Evolutionary conservation across 2,797 vertebrate genomes (phyloP), one percentile per base, ranked within the genome.

Genomic region (Danio albolineatus): DNA sequence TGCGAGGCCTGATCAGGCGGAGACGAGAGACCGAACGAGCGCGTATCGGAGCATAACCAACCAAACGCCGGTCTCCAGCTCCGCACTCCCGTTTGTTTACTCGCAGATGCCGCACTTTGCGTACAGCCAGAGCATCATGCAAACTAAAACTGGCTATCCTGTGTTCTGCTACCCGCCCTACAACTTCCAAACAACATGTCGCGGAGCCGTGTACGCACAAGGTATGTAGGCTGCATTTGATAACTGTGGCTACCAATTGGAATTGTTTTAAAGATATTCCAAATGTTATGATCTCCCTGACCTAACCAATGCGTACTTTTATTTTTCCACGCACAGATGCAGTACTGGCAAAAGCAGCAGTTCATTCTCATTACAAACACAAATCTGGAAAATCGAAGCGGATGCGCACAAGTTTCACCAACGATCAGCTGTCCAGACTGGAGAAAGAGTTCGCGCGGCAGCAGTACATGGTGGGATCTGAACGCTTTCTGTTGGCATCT

Each of bases 381-480:
- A 95, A 94, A 88, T 82, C 84, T 0, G 92, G 93, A 1, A 96
- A 95, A 71, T 94, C 94, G 13, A 95, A 96, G 66, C 88, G 94
- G 0, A 93, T 94, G 90, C 90, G 94, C 79, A 96, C 95, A 60
- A 94, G 93, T 76, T 96, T 96, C 88, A 96, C 93, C 87, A 95
- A 94, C 16, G 94, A 96, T 73, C 95, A 96, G 86, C 89, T 95
- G 70, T 93, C 94, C 9, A 89, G 93, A 13, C 85, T 96, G 89
- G 95, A 96, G 91, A 93, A 95, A 85, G 94, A 96, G 88, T 96
- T 96, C 6, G 84, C 94, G 0, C 92, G 94, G 66, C 95, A 96
- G 89, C 95, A 95, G 90, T 95, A 95, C 90, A 94, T 95, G 94
- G 95, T 96, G 39, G 95, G 95, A 1, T 94, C 92, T 0, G 94